These are phyloP conservation scores for Actenoides lindsayi DNA, from an alignment of 2,113 vertebrate genomes.

Conservation along the genomic window DNA sequence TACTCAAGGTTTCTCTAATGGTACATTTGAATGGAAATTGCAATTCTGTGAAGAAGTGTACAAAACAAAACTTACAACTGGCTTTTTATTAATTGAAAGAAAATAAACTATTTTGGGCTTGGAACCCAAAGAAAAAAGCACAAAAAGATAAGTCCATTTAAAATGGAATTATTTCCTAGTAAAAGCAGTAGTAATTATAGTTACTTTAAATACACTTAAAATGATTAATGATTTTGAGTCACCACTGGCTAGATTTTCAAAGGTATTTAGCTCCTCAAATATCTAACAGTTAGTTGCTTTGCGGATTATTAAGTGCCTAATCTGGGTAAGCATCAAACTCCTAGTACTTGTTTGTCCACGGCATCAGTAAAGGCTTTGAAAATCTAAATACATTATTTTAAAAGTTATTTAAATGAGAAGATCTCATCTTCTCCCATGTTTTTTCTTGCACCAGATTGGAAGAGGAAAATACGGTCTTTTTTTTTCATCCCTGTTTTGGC, in stretches of 20 bases:
- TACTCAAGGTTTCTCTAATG: not conserved
- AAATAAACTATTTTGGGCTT: not conserved
- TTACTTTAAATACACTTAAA: conserved; percentile 12
- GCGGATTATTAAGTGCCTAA: not conserved
- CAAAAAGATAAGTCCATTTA: not conserved
- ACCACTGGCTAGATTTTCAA: not conserved
- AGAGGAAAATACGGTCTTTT: not conserved
- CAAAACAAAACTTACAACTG: not conserved
- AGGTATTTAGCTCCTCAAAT: not conserved
- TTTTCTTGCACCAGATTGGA: not conserved
- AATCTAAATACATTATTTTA: not conserved
- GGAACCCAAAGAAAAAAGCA: not conserved
- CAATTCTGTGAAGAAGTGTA: not conserved
- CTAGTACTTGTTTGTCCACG: not conserved
- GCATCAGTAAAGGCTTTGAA: not conserved
- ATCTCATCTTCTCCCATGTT: not conserved
- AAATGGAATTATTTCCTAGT: not conserved
- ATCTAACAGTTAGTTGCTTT: not conserved
- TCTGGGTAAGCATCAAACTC: not conserved
- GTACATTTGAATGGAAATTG: not conserved
- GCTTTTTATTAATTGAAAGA: not conserved
- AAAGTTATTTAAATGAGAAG: not conserved
- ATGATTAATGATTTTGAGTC: conserved; percentile 1
- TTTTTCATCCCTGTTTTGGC: not conserved
- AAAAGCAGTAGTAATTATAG: not conserved